Percentiles rank a stretch among this genome's conserved stretches.
Evolutionary conservation across 2,797 vertebrate genomes (phyloP).

Genomic region (Cyclura pinguis): DNA sequence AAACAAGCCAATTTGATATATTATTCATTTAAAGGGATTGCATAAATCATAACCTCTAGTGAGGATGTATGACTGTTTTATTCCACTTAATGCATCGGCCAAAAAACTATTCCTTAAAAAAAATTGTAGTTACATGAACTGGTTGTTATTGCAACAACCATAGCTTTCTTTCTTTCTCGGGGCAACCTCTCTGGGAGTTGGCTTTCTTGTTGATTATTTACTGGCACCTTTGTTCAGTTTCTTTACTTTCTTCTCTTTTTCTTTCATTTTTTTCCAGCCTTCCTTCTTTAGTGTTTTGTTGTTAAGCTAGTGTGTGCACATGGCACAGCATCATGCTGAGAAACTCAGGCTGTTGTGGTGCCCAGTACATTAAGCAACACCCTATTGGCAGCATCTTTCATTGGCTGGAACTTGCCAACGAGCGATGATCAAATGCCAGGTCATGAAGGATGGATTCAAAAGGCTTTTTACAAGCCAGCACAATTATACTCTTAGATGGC

Average conservation of each 20-base stretch:
- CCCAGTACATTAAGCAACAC: not conserved
- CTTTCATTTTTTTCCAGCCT: not conserved
- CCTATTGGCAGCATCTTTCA: constrained; percentile 1
- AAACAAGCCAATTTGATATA: constrained; percentile 70
- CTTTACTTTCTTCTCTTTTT: constrained; percentile 29
- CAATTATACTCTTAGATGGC: not conserved
- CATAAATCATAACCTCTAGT: constrained; percentile 65
- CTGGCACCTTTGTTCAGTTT: constrained; percentile 43
- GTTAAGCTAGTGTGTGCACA: constrained; percentile 37
- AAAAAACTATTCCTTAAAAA: constrained; percentile 63
- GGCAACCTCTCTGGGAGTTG: not conserved
- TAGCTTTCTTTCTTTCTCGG: constrained; percentile 27
- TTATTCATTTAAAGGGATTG: constrained; percentile 60
- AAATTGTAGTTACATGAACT: constrained; percentile 41
- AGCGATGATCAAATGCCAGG: not conserved
- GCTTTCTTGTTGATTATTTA: constrained; percentile 58
- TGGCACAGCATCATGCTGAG: not conserved
- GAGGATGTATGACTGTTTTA: constrained; percentile 64
- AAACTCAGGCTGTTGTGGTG: constrained; percentile 41
- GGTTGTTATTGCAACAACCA: constrained; percentile 42
- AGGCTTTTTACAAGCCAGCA: not conserved
- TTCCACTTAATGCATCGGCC: constrained; percentile 48
- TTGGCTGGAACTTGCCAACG: not conserved
- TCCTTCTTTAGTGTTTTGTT: constrained; percentile 11
- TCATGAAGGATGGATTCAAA: not conserved